Conservation (phyloP, 92 coral and sea anemone genomes). For the Porites divaricata region DNA sequence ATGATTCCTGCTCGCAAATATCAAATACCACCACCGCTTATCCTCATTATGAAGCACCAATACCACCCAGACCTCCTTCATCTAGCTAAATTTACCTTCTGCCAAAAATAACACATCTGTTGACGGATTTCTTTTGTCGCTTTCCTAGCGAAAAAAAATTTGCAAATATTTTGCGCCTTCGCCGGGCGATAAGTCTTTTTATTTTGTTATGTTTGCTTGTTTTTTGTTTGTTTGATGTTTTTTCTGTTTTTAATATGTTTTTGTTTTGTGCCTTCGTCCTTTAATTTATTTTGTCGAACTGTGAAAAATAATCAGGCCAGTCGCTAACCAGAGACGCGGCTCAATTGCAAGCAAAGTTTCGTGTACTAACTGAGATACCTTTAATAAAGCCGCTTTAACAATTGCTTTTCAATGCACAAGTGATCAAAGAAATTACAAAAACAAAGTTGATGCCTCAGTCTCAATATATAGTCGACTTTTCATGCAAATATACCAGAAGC, state of each 20-base stretch:
- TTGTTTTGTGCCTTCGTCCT: too few relatives aligned
- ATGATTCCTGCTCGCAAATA: constrained; percentile 25
- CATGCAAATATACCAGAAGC: constrained; percentile 35
- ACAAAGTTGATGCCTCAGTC: constrained; percentile 5
- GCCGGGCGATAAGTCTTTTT: constrained; percentile 12
- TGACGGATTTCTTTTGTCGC: constrained; percentile 47
- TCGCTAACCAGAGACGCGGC: too few relatives aligned
- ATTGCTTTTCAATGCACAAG: constrained; percentile 20
- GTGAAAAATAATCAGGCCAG: too few relatives aligned
- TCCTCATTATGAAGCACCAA: neutral
- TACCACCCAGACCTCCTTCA: constrained; percentile 21
- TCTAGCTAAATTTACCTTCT: constrained; percentile 16
- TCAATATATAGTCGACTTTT: constrained; percentile 14
- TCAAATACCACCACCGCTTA: constrained; percentile 19
- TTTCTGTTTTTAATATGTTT: too few relatives aligned
- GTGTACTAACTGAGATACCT: constrained; percentile 27
- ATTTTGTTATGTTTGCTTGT: neutral
- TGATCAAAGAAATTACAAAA: constrained; percentile 41
- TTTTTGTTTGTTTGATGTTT: too few relatives aligned
- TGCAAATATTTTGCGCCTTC: constrained; percentile 23
- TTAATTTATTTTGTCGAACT: too few relatives aligned
- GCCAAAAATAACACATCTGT: constrained; percentile 39
- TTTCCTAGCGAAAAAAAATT: constrained; percentile 23
- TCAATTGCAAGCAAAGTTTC: constrained; percentile 14
- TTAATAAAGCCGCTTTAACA: constrained; percentile 16